Evolutionary conservation across 2,113 vertebrate species (phyloP).

Genomic region (Ciconia boyciana): DNA sequence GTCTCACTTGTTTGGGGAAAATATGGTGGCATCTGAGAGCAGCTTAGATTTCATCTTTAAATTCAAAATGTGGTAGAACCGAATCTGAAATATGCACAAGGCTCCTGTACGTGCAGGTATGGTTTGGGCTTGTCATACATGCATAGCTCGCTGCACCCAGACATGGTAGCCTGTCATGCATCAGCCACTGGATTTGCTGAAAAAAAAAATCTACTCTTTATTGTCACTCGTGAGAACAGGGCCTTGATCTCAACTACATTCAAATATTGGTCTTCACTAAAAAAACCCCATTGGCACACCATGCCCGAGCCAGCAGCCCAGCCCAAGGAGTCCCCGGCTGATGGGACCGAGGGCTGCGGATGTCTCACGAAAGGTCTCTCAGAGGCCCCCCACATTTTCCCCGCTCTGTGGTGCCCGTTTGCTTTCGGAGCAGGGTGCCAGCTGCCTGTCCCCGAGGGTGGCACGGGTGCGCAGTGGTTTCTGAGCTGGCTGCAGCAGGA

Average conservation of each 20-base stretch:
- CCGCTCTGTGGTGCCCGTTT: background rate
- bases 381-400: background rate
- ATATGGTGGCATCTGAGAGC: background rate
- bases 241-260: fast-evolving
- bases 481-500: background rate
- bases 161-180: fast-evolving
- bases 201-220: background rate
- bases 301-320: background rate
- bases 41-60: background rate
- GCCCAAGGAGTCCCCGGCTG: background rate
- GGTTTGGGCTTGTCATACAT: background rate
- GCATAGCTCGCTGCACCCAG: background rate
- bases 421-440: background rate
- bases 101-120: background rate
- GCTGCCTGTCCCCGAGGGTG: background rate
- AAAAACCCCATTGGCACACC: background rate
- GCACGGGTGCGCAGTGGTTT: background rate
- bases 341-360: background rate
- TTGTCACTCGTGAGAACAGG: background rate
- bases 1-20: background rate
- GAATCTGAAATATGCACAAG: background rate
- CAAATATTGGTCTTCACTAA: background rate
- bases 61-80: background rate
- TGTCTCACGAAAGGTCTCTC: background rate
- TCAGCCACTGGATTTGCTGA: background rate